phyloP scores from a whole-genome alignment of 2,113 vertebrate species.

The Pandion haliaetus region DNA sequence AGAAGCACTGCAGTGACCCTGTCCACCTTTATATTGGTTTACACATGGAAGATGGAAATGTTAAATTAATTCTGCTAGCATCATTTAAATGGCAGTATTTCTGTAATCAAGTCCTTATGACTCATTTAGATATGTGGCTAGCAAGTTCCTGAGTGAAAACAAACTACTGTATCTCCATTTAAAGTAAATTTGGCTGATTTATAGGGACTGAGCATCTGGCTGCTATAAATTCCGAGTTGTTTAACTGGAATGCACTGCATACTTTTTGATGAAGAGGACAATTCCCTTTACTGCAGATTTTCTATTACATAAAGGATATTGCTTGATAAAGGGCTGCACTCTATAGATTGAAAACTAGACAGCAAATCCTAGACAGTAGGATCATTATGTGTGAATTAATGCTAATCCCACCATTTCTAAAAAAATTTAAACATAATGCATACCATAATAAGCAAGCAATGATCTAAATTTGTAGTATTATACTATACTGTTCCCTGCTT shows the following conservation, averaged over 20 bases:
- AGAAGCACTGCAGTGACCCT: neutral
- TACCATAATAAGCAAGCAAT: neutral
- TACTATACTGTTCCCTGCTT: neutral
- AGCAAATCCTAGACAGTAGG: neutral
- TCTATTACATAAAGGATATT: neutral
- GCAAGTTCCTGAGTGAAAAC: neutral
- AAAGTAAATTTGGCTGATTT: neutral
- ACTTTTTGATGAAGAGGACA: neutral
- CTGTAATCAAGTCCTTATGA: neutral
- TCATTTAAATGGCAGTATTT: neutral
- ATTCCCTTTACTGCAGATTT: neutral
- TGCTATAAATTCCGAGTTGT: neutral
- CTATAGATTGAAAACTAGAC: neutral
- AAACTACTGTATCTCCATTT: neutral
- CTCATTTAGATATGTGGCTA: neutral
- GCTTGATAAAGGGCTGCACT: neutral
- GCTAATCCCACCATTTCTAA: neutral
- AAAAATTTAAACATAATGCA: neutral
- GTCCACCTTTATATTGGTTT: neutral
- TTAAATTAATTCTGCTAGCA: neutral
- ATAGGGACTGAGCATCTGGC: neutral
- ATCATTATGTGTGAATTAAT: neutral
- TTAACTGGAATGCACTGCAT: neutral
- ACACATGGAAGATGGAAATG: neutral
- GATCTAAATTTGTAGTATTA: neutral